Evolutionary conservation across 2,888 invertebrate species (phyloP), one percentile per base, ranked within the genome.

Genomic region (Frankliniella intonsa): DNA sequence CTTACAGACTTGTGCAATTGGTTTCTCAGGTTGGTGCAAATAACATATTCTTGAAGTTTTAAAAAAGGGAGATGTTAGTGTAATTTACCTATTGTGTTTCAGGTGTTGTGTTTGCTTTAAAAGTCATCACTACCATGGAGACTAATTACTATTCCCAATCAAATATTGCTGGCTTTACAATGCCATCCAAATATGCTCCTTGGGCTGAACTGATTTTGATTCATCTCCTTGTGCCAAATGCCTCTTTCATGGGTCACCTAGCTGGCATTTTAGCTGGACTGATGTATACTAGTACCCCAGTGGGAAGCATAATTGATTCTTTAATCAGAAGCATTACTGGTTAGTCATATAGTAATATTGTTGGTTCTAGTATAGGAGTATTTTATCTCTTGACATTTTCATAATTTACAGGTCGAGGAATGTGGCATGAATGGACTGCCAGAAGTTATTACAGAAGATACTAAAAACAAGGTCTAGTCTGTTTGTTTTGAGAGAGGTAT

Each of bases 31-130:
- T 90, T 84, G 84, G 83, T 69, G 12, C 38, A 25, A 10, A 11
- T 65, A 55, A 50, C 0, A n/a, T 50, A 17, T 11, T 27, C 55
- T 76, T 80, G 14, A 50, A 79, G 12, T 55, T 19, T 25, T 38
- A 2, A 38, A 38, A 5, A 38, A 38, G 2, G 38, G 5, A 38
- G 38, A 3, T 38, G 0, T 17, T 14, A 17, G 11, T 62, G n/a
- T 17, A 50, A 14, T 19, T 81, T 12, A 27, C 76, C 76, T 51
- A 11, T 50, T 49, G 38, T 89, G 85, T 85, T 86, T 2, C 86
- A 87, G 91, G 91, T 81, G 91, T 92, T 10, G 86, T 92, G 79
- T 92, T 92, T 86, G 92, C 92, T 0, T 86, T 92, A 83, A 92
- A 92, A 87, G 91, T 92, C 83, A 88, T 86, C 86, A 90, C 86